Evolutionary conservation across 2,888 invertebrate species (phyloP), one percentile per base, ranked within the genome.

Genomic region (Euzophera pinguis): DNA sequence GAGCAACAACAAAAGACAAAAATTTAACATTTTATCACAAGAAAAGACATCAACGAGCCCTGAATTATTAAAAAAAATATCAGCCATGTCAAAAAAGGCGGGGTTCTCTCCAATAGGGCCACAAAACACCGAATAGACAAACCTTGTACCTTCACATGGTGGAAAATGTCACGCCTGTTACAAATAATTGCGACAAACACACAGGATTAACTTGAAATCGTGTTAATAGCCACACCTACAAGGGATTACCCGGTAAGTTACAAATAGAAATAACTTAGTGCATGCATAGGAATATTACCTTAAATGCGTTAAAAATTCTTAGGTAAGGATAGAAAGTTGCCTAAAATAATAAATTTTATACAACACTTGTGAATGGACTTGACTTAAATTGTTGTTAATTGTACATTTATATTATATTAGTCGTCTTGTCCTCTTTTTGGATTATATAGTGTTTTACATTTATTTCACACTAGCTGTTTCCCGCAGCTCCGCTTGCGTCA

Each of bases 191-290:
- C 63, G 66, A 70, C 67, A 73, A 58, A 72, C 64, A 69, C 65
- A 70, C 54, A 62, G 73, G 81, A 83, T 84, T 81, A 84, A 63
- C 62, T 52, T 29, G 60, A 60, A 81, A 84, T 81, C 84, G 70
- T 69, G 69, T 81, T 83, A 79, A 69, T 56, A 64, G 73, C 82
- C 81, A 80, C 80, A 76, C 79, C 81, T 79, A 73, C 76, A 57
- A 56, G 61, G 62, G 63, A 55, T 61, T 59, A 65, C 55, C 52
- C 53, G 48, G 32, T 32, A 32, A 14, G 45, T 45, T 32, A 13
- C 29, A n/a, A 13, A 12, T 6, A 14, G 3, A 14, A 32, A 45
- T 45, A 45, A 34, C 45, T 45, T 45, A 45, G 32, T 10, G 5
- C 8, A 32, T 27, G n/a, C n/a, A 43, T 27, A 10, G 37, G n/a